phyloP scores from a whole-genome alignment of 2,797 vertebrate genomes.

The Lacerta bilineata region DNA sequence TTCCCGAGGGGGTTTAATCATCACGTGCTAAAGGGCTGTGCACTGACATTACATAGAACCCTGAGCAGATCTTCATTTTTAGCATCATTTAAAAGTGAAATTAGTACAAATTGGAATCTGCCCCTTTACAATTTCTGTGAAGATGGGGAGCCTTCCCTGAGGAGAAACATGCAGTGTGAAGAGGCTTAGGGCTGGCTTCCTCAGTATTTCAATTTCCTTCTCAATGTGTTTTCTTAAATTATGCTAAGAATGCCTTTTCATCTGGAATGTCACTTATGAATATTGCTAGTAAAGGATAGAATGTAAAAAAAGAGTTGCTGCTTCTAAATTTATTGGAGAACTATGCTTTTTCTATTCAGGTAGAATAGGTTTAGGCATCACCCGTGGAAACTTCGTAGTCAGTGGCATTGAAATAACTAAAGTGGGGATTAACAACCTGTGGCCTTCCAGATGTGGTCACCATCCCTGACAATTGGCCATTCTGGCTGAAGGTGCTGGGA shows the following conservation, averaged over 20 bases:
- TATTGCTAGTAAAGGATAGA: not conserved
- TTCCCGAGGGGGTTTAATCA: not conserved
- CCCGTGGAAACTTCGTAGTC: not conserved
- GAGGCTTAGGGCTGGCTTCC: rapidly evolving
- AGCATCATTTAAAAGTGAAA: slow-evolving; percentile 35
- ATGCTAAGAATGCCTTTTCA: not conserved
- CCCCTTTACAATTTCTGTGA: not conserved
- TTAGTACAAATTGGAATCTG: slow-evolving; percentile 29
- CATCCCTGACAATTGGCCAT: not conserved
- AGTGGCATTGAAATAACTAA: not conserved
- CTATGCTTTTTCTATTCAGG: not conserved
- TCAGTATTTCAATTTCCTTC: not conserved
- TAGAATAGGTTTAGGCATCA: not conserved
- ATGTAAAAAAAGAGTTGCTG: not conserved
- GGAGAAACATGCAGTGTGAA: not conserved
- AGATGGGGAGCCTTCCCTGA: not conserved
- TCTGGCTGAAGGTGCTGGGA: not conserved
- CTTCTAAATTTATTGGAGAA: not conserved
- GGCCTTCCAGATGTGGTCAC: not conserved
- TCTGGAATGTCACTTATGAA: slow-evolving; percentile 5
- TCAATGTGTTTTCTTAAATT: not conserved
- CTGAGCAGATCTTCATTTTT: not conserved
- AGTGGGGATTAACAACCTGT: not conserved
- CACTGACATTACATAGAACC: slow-evolving; percentile 25
- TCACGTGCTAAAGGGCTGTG: not conserved